phyloP scores from a whole-genome alignment of 2,113 vertebrate species.

The Tamias sibiricus region DNA sequence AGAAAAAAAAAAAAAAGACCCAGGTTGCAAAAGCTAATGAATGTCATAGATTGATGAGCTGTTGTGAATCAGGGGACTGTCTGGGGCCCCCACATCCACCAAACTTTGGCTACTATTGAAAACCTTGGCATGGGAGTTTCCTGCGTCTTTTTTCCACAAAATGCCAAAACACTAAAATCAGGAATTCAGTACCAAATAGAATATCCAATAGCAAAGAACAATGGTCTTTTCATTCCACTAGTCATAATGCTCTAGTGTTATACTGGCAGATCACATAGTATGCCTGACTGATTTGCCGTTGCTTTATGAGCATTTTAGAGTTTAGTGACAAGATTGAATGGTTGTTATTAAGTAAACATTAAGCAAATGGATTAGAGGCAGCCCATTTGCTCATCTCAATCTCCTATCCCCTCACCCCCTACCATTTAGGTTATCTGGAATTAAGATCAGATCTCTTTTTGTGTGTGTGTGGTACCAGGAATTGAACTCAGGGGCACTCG shows the following conservation, averaged over 20 bases:
- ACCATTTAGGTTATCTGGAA: slow-evolving; percentile 23
- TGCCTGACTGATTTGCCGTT: not conserved
- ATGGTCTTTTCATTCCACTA: not conserved
- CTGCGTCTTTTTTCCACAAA: no score
- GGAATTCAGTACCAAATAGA: not conserved
- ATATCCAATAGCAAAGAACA: not conserved
- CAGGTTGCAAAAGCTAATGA: no score
- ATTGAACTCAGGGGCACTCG: no score
- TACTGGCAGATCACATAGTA: not conserved
- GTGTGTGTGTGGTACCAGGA: no score
- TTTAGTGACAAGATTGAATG: slow-evolving; percentile 54
- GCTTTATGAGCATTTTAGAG: not conserved
- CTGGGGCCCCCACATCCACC: not conserved
- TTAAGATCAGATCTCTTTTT: slow-evolving; percentile 53
- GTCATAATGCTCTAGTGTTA: not conserved
- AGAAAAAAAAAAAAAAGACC: no score
- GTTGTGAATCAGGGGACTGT: no score
- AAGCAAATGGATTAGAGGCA: slow-evolving; percentile 31
- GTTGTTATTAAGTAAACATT: slow-evolving; percentile 45
- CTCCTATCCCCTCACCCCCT: not conserved
- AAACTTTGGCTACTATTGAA: not conserved
- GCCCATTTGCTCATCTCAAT: not conserved
- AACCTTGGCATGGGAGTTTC: not conserved
- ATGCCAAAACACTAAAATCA: not conserved
- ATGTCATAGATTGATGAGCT: no score